Evolutionary conservation across 2,797 vertebrate species (phyloP).

Genomic region (Saxicola maurus): DNA sequence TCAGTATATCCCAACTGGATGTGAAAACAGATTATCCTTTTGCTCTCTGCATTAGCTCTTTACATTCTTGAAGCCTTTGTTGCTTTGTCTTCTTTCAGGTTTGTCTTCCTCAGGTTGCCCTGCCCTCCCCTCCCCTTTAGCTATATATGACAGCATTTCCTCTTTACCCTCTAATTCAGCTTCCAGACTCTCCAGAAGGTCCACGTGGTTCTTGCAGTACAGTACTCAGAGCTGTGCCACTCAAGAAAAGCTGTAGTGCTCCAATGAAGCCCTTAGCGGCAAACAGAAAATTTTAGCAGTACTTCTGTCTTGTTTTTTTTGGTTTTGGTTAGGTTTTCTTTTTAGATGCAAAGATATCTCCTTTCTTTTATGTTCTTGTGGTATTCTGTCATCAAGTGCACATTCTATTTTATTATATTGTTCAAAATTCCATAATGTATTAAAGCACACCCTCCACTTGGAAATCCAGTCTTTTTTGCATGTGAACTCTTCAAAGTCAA

Average conservation of each 20-base stretch:
- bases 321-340: not conserved
- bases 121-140: not conserved
- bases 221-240: not conserved
- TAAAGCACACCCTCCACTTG: not conserved
- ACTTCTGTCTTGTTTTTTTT: not conserved
- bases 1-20: not conserved
- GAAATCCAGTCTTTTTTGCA: not conserved
- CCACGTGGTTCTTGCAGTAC: not conserved
- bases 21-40: not conserved
- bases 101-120: not conserved
- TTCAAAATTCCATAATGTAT: not conserved
- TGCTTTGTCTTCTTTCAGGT: not conserved
- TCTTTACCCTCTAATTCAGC: not conserved
- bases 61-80: not conserved
- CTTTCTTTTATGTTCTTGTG: not conserved
- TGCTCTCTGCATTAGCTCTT: not conserved
- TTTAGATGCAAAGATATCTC: not conserved
- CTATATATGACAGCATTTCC: not conserved
- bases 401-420: not conserved
- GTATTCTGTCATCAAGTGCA: not conserved
- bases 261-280: not conserved
- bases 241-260: not conserved
- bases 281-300: not conserved
- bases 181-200: not conserved
- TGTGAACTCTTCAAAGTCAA: not conserved